Conservation (phyloP, 1,140 invertebrate genomes). For the Pseudomyrmex flavicornis region DNA sequence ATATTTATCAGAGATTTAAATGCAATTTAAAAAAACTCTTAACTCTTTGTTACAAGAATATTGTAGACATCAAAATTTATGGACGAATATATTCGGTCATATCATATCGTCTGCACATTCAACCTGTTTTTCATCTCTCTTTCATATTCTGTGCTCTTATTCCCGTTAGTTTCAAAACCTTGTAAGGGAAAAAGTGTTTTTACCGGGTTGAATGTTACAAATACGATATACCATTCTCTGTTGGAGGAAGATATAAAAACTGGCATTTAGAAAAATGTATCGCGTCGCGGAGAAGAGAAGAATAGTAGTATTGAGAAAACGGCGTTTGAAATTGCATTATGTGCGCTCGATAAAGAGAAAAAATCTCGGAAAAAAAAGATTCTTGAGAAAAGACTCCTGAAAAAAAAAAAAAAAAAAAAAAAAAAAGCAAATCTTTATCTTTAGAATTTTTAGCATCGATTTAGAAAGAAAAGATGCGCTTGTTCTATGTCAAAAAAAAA, state of each 20-base stretch:
- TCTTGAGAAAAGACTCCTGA: too few relatives aligned
- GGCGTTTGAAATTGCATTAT: too few relatives aligned
- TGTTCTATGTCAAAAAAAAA: too few relatives aligned
- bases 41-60: not conserved
- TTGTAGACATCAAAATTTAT: not conserved
- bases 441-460: too few relatives aligned
- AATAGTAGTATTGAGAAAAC: too few relatives aligned
- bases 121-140: not conserved
- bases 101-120: not conserved
- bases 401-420: too few relatives aligned
- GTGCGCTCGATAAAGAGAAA: too few relatives aligned
- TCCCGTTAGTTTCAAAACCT: slow-evolving; percentile 72
- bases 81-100: not conserved
- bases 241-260: not conserved
- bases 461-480: too few relatives aligned
- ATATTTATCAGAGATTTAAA: not conserved
- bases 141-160: slow-evolving; percentile 22
- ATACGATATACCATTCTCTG: slow-evolving; percentile 15
- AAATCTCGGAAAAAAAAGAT: too few relatives aligned
- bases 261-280: not conserved
- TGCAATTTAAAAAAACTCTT: not conserved
- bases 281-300: too few relatives aligned
- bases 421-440: too few relatives aligned
- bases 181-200: slow-evolving; percentile 58
- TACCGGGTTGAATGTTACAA: not conserved